A percentile compares a stretch with the other conserved stretches of the same genome.
These are phyloP conservation scores for Drosophila pectinifera DNA, from an alignment of 1,140 invertebrate genomes.

Conservation along the genomic window DNA sequence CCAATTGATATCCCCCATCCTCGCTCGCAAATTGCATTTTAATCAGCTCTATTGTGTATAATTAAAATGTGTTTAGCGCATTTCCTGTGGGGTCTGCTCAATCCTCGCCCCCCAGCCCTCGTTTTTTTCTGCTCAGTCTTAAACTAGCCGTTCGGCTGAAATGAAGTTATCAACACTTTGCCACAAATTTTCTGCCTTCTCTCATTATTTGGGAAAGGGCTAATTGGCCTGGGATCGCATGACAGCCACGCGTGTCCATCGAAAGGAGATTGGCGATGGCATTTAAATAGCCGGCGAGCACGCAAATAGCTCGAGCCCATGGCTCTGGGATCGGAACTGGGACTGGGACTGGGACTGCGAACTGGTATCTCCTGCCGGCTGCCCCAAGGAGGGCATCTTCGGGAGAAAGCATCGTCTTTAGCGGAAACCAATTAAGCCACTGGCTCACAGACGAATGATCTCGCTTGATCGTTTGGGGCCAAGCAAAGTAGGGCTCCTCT, in stretches of 20 bases:
- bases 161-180: conserved; percentile 79
- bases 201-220: conserved; percentile 28
- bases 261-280: conserved; percentile 43
- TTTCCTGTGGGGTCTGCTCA: conserved; percentile 59
- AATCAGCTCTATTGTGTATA: conserved; percentile 77
- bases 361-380: conserved; percentile 3
- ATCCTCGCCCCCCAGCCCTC: not conserved
- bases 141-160: conserved; percentile 60
- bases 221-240: conserved; percentile 47
- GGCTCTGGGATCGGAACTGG: conserved; percentile 11
- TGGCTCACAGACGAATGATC: not conserved
- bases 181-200: conserved; percentile 33
- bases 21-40: conserved; percentile 73
- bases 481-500: not conserved
- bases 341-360: conserved; percentile 1
- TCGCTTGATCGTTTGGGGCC: too few relatives aligned
- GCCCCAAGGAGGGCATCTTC: not conserved
- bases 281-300: conserved; percentile 69
- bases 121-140: conserved; percentile 19
- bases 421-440: conserved; percentile 8
- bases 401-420: conserved; percentile 28
- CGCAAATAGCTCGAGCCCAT: conserved; percentile 58
- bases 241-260: conserved; percentile 57
- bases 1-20: conserved; percentile 45
- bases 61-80: conserved; percentile 80